Percentiles rank a stretch among this genome's conserved stretches.
phyloP scores from a whole-genome alignment of 2,797 vertebrate species.

The Aldrovandia affinis region DNA sequence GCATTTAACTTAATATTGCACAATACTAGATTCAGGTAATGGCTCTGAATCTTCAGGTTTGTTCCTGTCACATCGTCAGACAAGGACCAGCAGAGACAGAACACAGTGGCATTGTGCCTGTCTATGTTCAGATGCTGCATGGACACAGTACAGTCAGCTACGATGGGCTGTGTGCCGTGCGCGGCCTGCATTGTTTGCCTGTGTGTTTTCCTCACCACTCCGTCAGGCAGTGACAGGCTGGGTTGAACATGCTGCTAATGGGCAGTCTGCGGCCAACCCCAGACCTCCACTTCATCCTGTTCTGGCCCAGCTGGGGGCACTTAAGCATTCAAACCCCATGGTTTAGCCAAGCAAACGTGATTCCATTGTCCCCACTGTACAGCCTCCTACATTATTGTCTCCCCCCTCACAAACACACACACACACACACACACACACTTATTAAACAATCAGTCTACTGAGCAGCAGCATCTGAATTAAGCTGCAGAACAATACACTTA shows the following conservation, averaged over 20 bases:
- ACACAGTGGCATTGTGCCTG: not conserved
- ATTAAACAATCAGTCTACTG: slow-evolving; percentile 47
- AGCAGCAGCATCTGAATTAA: slow-evolving; percentile 35
- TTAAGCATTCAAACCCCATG: not conserved
- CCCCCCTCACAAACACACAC: slow-evolving; percentile 16
- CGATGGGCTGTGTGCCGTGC: not conserved
- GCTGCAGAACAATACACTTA: slow-evolving; percentile 38
- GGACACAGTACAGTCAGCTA: not conserved
- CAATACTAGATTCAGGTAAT: not conserved
- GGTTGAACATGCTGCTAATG: not conserved
- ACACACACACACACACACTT: not conserved
- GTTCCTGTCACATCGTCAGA: no score
- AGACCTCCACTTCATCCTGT: not conserved
- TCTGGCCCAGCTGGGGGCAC: not conserved
- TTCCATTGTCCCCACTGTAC: slow-evolving; percentile 61
- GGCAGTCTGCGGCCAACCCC: not conserved
- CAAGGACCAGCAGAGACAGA: no score
- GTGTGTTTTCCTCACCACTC: not conserved
- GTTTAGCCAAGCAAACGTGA: slow-evolving; percentile 61
- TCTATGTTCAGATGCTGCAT: not conserved
- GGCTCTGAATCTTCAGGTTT: not conserved
- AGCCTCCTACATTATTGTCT: slow-evolving; percentile 48
- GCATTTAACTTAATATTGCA: not conserved
- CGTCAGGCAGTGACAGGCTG: not conserved
- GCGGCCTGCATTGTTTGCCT: not conserved